Evolutionary conservation across 1,140 invertebrate species (phyloP).

Genomic region (Zaprionus davidi): DNA sequence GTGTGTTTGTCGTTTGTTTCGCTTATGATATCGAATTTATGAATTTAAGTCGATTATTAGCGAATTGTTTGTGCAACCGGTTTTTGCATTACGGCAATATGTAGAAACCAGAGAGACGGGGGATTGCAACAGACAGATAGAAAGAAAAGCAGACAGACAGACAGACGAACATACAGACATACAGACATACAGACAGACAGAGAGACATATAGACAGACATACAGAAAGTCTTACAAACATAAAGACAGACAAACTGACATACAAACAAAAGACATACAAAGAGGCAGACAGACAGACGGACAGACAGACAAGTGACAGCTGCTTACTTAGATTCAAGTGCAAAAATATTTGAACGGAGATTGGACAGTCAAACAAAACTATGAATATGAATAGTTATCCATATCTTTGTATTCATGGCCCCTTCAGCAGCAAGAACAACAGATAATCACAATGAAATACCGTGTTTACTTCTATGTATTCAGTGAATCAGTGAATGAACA

Average conservation of each 20-base stretch:
- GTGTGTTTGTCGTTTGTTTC: slow-evolving; percentile 20
- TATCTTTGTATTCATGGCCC: neutral
- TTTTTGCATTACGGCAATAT: slow-evolving; percentile 25
- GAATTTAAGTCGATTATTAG: slow-evolving; percentile 56
- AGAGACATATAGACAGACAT: slow-evolving; percentile 18
- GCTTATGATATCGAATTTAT: slow-evolving; percentile 50
- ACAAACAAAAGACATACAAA: too few species aligned
- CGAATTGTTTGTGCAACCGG: slow-evolving; percentile 64
- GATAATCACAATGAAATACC: neutral
- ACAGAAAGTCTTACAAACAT: too few species aligned
- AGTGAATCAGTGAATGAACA: slow-evolving; percentile 16
- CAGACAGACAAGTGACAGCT: slow-evolving; percentile 42
- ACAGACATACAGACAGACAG: neutral
- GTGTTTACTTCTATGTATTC: neutral
- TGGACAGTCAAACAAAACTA: slow-evolving; percentile 17
- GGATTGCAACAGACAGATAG: neutral
- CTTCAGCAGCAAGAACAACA: neutral
- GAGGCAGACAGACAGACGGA: neutral
- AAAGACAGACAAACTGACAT: too few species aligned
- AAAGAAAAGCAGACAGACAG: too few species aligned
- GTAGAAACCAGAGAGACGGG: neutral
- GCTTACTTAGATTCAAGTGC: slow-evolving; percentile 39
- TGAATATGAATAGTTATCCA: neutral
- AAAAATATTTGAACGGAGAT: slow-evolving; percentile 29
- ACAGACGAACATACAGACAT: neutral